Conservation (phyloP, 92 coral and sea anemone genomes). For the Heteractis magnifica region DNA sequence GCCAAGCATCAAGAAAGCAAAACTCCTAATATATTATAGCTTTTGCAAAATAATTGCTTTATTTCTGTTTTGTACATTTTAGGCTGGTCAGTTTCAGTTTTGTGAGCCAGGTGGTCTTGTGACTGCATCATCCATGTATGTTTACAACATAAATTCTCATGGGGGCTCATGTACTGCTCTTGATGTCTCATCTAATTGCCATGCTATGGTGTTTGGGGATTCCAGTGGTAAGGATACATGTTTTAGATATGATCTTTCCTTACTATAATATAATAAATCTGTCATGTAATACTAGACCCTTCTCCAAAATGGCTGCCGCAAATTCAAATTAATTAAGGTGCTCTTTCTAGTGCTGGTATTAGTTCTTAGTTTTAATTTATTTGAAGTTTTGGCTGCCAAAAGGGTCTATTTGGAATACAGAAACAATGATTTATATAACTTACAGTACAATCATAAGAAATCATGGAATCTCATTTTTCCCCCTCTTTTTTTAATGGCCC, state of each 20-base stretch:
- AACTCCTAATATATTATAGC: background rate
- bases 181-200: constrained; percentile 93
- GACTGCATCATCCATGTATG: constrained; percentile 91
- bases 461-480: too few relatives aligned
- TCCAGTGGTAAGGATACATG: constrained; percentile 64
- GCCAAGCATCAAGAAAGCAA: too few relatives aligned
- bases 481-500: too few relatives aligned
- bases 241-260: too few relatives aligned
- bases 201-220: constrained; percentile 91
- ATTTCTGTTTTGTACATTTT: constrained; percentile 22
- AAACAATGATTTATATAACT: too few relatives aligned
- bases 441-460: too few relatives aligned
- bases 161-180: constrained; percentile 78
- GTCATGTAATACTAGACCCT: too few relatives aligned
- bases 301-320: background rate
- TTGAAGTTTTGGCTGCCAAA: background rate
- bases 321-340: background rate
- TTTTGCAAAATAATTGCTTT: background rate
- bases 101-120: constrained; percentile 91
- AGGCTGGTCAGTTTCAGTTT: constrained; percentile 92
- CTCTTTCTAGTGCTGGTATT: too few relatives aligned
- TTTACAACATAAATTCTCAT: constrained; percentile 87
- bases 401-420: too few relatives aligned
- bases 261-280: too few relatives aligned
- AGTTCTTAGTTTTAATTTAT: too few relatives aligned